Evolutionary conservation across 2,797 vertebrate species (phyloP).

Genomic region (Martes flavigula): DNA sequence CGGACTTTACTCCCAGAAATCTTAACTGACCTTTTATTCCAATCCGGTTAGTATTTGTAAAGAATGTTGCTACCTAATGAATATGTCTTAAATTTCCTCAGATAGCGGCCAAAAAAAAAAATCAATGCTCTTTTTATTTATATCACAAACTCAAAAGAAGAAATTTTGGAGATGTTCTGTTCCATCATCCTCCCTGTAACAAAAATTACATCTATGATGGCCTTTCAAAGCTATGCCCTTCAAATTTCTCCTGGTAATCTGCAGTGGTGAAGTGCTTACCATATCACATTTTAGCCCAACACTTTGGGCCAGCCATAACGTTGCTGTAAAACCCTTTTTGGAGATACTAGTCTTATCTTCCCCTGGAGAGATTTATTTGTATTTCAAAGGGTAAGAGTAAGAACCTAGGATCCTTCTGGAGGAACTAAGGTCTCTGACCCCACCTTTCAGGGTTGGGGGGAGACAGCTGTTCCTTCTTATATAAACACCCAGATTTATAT

Average conservation of each 20-base stretch:
- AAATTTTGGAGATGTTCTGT: not conserved
- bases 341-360: not conserved
- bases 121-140: not conserved
- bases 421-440: not conserved
- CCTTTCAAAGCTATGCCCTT: not conserved
- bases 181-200: not conserved
- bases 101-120: not conserved
- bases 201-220: not conserved
- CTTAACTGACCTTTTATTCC: not conserved
- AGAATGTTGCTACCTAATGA: not conserved
- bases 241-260: not conserved
- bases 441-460: not conserved
- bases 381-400: not conserved
- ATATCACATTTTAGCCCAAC: not conserved
- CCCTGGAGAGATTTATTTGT: not conserved
- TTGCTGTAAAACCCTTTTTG: not conserved
- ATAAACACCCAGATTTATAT: not conserved
- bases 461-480: not conserved
- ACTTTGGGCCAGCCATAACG: not conserved
- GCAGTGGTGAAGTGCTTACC: not conserved
- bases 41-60: not conserved
- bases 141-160: not conserved
- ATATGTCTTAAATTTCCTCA: slow-evolving; percentile 16
- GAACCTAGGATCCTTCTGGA: not conserved
- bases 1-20: not conserved